Evolutionary conservation across 2,113 vertebrate genomes (phyloP), one percentile per base, ranked within the genome.

Genomic region (Rhadina sibilatrix): DNA sequence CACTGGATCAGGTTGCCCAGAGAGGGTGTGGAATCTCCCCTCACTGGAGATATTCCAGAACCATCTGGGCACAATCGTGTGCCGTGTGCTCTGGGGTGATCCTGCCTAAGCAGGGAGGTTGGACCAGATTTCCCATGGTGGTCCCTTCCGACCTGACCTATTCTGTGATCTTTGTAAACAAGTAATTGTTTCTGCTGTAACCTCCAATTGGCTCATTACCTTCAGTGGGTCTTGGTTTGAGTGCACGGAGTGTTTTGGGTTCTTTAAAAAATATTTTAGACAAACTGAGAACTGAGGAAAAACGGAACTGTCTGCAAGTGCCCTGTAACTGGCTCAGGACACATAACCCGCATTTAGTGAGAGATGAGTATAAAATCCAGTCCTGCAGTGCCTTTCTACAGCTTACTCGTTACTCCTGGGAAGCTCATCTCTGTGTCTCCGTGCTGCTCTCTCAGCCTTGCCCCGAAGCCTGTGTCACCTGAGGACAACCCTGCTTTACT

Each of bases 161-260:
- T 42, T 31, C 63, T 42, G 4, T 38, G n/a, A 24, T n/a, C 21
- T 28, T 50, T 82, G 23, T 28, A 50, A 28, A 19, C 31, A n/a
- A 28, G 54, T 28, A 5, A 17, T 47, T 5, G 12, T 56, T 72
- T 47, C 49, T 77, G 44, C 40, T 47, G 6, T 8, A 42, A n/a
- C 18, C 33, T 72, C 6, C 10, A 20, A 0, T 1, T 35, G 33
- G 5, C 35, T 92, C 21, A 3, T 63, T 57, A 17, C 0, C 0
- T 77, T 71, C 47, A 15, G 10, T 52, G 27, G 27, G 5, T 61
- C 50, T 49, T 56, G 30, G 12, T 35, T 64, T 64, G 44, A 25
- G 19, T 40, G 12, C 35, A 14, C n/a, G 13, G 44, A 74, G 16
- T 30, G 11, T 18, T 61, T 64, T 8, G 49, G 42, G 1, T 0